These are phyloP conservation scores for Caenorhabditis uteleia DNA, from an alignment of 2,888 invertebrate genomes.

Conservation along the genomic window DNA sequence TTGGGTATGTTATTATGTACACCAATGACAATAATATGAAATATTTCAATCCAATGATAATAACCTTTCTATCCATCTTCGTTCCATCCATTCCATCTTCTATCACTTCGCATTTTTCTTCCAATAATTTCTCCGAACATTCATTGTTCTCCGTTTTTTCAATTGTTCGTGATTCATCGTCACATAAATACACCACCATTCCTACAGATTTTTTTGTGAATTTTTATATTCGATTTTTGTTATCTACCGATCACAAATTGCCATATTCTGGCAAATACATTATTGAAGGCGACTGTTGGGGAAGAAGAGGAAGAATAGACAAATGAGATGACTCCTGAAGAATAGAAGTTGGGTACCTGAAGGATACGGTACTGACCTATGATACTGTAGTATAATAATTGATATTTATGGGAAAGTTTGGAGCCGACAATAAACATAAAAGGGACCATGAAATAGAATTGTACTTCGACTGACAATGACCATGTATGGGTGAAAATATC, in stretches of 20 bases:
- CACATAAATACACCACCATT: too few species aligned
- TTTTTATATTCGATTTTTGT: too few species aligned
- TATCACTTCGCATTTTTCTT: too few species aligned
- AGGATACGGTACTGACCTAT: constrained; percentile 7
- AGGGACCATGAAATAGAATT: constrained; percentile 25
- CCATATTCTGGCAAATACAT: constrained; percentile 25
- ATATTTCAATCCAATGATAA: neutral
- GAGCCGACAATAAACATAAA: constrained; percentile 10
- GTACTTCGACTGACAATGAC: constrained; percentile 28
- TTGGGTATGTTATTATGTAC: too few species aligned
- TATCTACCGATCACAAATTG: constrained; percentile 23
- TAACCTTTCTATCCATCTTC: neutral
- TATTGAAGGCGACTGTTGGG: constrained; percentile 13
- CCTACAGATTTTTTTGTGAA: too few species aligned
- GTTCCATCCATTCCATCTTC: too few species aligned
- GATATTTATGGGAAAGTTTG: constrained; percentile 1
- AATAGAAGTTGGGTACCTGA: too few species aligned
- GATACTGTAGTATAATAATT: neutral
- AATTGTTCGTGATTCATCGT: neutral
- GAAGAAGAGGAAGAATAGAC: neutral
- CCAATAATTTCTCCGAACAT: too few species aligned
- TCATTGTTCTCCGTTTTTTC: too few species aligned
- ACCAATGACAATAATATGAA: constrained; percentile 2
- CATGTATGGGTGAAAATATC: constrained; percentile 27
- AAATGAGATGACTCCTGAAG: constrained; percentile 4